Evolutionary conservation across 30 jellyfish, hydroid and myxozoan species (phyloP), one percentile per base, ranked within the genome.

Genomic region (Hydra vulgaris): DNA sequence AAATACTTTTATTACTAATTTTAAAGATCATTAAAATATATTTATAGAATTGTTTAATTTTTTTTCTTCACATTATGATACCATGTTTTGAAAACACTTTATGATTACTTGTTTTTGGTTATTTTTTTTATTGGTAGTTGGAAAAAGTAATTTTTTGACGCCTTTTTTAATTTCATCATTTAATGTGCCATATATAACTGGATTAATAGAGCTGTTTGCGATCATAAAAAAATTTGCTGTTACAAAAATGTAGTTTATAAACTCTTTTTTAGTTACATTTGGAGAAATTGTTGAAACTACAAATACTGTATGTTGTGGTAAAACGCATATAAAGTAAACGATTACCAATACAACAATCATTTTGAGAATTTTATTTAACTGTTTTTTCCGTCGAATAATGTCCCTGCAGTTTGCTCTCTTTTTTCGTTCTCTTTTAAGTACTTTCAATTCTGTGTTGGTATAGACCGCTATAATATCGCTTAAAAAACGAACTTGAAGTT

Each of bases 221-320:
- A 85, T 78, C 73, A 79, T 84, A 87, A 90, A 53, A 61, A 82
- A 75, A 74, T 90, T 85, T 25, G 97, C 72, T 26, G 82, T 79
- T 20, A 80, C 80, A 74, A 90, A 90, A 26, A 86, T 80, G 81
- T 71, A 85, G 77, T 70, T 72, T 70, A 78, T 73, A 73, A 77
- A 85, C 55, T 82, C 76, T 71, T 82, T 82, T 21, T 79, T 0
- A 15, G 54, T 76, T 52, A 90, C 25, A 26, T 79, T 55, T 12
- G 95, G 95, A 72, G 72, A 90, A 1, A 71, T 40, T 3, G 61
- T 40, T 81, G 86, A 73, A 87, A 94, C 91, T 87, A 90, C 79
- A 87, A 81, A 90, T 20, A 90, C 90, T 53, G 89, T 25, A 67
- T 90, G 97, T 74, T 90, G 97, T 8, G 97, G 97, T 1, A 86